Base-by-base conservation (phyloP, 2,888 invertebrate species). In the Pachydiplax longipennis region DNA sequence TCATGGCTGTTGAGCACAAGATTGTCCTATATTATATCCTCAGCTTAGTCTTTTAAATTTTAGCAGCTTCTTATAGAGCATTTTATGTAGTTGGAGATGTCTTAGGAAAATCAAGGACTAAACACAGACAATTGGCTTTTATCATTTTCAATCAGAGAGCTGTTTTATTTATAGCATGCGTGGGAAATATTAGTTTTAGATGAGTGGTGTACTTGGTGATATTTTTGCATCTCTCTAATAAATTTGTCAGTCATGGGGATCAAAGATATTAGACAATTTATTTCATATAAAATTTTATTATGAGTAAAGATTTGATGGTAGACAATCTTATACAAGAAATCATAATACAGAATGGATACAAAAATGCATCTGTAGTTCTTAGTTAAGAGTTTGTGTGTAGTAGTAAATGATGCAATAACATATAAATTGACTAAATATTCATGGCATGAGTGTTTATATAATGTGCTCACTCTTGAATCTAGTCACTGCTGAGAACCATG, bases 51-150 rank as follows among this genome's bases (percentile, higher is more conserved):
- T 87, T 87, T 61, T 65, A 87, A 87, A 35, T 87, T 37, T 87
- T 87, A 87, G 87, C 87, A n/a, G 87, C 87, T 87, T 87, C 61
- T 87, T 87, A 61, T 87, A 87, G 87, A 87, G 87, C 87, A 87
- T 61, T 87, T 87, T 65, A 37, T 87, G 87, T 87, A 87, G 87
- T 87, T 87, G 87, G 65, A 87, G 87, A 87, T 87, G 58, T 87
- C 22, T 37, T 61, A 87, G 65, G 37, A 65, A 87, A 87, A 83
- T 37, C 0, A 87, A 61, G n/a, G 31, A 22, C 61, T 40, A 87
- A 61, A 87, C 87, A 61, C 65, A 87, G 58, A 65, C 61, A 87
- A 65, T 37, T 87, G 87, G 87, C 87, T 87, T 87, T 83, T 83
- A 53, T 53, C 53, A 48, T 83, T 83, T 44, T 37, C 87, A 87